Base-by-base conservation (phyloP, 2,797 vertebrate species). In the Anguilla marmorata region DNA sequence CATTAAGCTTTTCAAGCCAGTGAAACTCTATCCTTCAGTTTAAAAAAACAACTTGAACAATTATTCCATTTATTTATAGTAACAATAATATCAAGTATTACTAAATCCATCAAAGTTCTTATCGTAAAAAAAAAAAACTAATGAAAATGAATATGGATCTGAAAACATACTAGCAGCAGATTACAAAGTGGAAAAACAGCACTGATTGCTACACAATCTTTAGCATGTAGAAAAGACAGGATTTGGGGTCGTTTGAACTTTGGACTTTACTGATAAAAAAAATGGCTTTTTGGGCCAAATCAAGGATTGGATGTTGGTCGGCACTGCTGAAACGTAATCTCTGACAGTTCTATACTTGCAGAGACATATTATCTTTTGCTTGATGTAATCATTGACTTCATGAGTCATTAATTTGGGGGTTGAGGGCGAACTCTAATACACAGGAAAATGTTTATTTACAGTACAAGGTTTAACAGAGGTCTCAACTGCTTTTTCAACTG, bases 171-270 rank as follows among this genome's bases (percentile, higher is more conserved):
- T 0, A 2, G 12, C 33, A 80, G 37, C 76, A 45, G 21, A 84
- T 27, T 66, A 27, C 24, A 6, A 84, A 56, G 85, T 79, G 86
- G 79, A 74, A 89, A n/a, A 88, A 88, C 2, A 86, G 19, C 48
- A 89, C 14, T 21, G 85, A 90, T 89, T 89, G 90, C 91, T 90
- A 91, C 87, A 56, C 27, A 82, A 87, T 91, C 89, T 93, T 85
- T 66, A 86, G 69, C 60, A 79, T 58, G 12, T 66, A 33, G 48
- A 84, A n/a, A 14, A 41, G 33, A 72, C 66, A 85, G 54, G 45
- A 48, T 88, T 60, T 85, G 87, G 24, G 85, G 85, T 84, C 45
- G 82, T 87, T 72, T 93, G 93, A 93, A 94, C 94, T 95, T 95
- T 94, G 94, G 87, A 87, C 92, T 86, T 90, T 89, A 91, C 69